These are phyloP conservation scores for Arrhopalites spinosus DNA, from an alignment of 2,888 invertebrate genomes.

Conservation along the genomic window DNA sequence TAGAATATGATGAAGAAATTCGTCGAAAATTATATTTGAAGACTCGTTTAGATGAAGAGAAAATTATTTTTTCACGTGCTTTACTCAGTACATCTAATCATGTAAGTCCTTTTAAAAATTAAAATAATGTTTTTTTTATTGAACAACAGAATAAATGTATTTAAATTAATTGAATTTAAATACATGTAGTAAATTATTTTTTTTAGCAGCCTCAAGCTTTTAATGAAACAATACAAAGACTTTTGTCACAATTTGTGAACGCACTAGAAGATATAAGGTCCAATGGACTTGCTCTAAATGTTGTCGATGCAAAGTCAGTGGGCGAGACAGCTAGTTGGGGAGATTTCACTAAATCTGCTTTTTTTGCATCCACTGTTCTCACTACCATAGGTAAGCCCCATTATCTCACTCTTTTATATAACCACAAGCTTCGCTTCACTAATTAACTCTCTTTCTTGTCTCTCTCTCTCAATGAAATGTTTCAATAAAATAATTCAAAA, in stretches of 20 bases:
- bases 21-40: constrained; percentile 65
- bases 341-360: constrained; percentile 68
- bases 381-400: constrained; percentile 88
- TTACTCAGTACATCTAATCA: neutral
- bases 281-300: constrained; percentile 19
- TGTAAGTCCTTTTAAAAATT: neutral
- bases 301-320: neutral
- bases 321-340: constrained; percentile 21
- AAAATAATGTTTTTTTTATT: neutral
- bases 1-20: constrained; percentile 79
- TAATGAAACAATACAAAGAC: constrained; percentile 11
- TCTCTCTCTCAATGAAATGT: too few relatives aligned
- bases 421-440: neutral
- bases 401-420: neutral
- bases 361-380: constrained; percentile 87
- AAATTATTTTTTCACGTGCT: constrained; percentile 65
- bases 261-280: constrained; percentile 21
- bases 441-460: too few relatives aligned
- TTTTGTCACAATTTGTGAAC: constrained; percentile 1
- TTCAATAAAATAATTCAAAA: too few relatives aligned
- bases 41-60: constrained; percentile 61
- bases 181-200: neutral
- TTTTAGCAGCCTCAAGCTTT: constrained; percentile 19
- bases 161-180: neutral
- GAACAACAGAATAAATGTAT: neutral